Conservation (phyloP, 2,888 invertebrate species). For the Ormyrus nitidulus region DNA sequence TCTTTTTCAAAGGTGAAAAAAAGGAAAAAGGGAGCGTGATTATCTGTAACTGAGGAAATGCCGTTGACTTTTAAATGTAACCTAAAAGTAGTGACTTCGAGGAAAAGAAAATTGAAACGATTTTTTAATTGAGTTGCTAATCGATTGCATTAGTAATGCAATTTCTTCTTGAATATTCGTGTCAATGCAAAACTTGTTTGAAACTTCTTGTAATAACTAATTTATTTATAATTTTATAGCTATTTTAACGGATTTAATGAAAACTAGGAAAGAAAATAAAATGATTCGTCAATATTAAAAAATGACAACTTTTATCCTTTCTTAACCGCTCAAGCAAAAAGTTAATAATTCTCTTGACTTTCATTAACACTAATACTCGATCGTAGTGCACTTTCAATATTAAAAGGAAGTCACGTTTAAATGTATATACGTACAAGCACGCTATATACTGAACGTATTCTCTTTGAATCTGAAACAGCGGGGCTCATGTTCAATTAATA, state of each 20-base stretch:
- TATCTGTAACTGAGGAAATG: neutral
- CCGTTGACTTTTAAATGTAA: conserved; percentile 9
- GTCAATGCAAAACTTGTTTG: too few relatives aligned
- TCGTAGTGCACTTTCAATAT: neutral
- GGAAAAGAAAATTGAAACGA: too few relatives aligned
- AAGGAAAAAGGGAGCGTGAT: neutral
- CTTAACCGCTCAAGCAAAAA: too few relatives aligned
- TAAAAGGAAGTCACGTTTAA: too few relatives aligned
- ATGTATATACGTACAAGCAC: too few relatives aligned
- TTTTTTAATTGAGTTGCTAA: too few relatives aligned
- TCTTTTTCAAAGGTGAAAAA: neutral
- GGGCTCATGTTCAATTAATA: too few relatives aligned
- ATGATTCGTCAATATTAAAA: neutral
- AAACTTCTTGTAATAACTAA: too few relatives aligned
- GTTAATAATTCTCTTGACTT: neutral
- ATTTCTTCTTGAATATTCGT: too few relatives aligned
- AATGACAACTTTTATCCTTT: neutral
- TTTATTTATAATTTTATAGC: neutral
- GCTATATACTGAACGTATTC: too few relatives aligned
- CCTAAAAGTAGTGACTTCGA: neutral
- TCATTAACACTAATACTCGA: neutral
- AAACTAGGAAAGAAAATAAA: neutral
- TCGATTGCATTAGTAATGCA: too few relatives aligned
- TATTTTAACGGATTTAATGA: neutral
- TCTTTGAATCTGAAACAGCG: too few relatives aligned